These are phyloP conservation scores for Eubasilissa splendida DNA, from an alignment of 2,888 invertebrate genomes.

Conservation along the genomic window DNA sequence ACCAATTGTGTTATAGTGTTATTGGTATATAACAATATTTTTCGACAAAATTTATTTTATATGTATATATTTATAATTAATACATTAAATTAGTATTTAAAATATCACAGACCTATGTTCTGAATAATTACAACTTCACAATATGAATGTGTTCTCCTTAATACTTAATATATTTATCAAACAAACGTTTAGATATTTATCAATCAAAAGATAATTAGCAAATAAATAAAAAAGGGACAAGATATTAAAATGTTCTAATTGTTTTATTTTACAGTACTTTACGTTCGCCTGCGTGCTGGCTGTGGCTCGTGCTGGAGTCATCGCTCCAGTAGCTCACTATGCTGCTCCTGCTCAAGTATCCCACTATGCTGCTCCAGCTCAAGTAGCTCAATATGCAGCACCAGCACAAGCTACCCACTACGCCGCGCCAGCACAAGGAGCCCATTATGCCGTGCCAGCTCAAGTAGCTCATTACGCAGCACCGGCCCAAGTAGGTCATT, in stretches of 20 bases:
- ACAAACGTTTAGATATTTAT: no score
- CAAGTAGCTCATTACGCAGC: slow-evolving; percentile 44
- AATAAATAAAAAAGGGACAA: not conserved
- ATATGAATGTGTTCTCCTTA: no score
- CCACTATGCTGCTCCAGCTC: slow-evolving; percentile 51
- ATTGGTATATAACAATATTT: no score
- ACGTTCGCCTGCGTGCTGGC: slow-evolving; percentile 49
- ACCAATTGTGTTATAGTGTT: no score
- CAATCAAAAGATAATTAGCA: no score
- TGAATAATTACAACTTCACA: no score
- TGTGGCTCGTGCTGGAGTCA: slow-evolving; percentile 51
- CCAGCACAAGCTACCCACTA: slow-evolving; percentile 41
- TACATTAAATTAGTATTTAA: no score
- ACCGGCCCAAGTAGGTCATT: slow-evolving; percentile 28
- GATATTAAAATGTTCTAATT: not conserved
- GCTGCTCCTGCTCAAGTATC: slow-evolving; percentile 47
- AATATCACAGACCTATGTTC: no score
- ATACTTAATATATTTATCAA: no score
- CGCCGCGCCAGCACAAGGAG: slow-evolving; percentile 54
- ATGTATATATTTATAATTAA: no score
- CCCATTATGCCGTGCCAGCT: slow-evolving; percentile 50
- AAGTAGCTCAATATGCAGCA: slow-evolving; percentile 39
- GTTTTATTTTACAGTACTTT: slow-evolving; percentile 44
- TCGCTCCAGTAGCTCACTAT: slow-evolving; percentile 52
- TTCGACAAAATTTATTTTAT: no score